Percentiles rank a stretch among this genome's conserved stretches.
phyloP scores from a whole-genome alignment of 2,113 vertebrate species.

The Phalacrocorax brasilianus region DNA sequence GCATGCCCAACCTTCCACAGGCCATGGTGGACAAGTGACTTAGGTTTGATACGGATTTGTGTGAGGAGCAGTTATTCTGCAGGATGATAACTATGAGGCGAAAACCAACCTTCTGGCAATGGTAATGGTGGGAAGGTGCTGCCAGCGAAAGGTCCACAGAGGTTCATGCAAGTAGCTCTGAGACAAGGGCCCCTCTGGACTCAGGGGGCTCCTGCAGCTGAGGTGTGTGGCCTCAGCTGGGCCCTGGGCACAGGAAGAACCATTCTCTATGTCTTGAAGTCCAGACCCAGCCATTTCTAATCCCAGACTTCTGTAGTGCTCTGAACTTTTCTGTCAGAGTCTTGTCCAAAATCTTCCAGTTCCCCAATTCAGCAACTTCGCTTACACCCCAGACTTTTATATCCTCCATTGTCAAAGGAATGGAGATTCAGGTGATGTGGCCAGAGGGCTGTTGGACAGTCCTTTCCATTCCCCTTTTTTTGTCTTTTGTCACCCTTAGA shows the following conservation, averaged over 20 bases:
- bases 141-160: background rate
- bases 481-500: background rate
- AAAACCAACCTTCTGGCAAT: background rate
- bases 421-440: background rate
- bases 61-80: background rate
- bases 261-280: background rate
- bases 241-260: background rate
- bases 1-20: background rate
- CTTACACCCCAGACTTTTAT: background rate
- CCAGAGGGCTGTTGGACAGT: background rate
- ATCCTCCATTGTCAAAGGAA: background rate
- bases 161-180: background rate
- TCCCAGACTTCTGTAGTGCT: background rate
- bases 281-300: background rate
- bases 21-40: background rate
- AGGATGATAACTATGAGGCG: background rate
- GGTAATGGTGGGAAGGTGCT: background rate
- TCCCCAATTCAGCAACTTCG: background rate
- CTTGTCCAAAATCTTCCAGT: background rate
- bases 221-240: fast-evolving
- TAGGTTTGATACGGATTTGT: background rate
- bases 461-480: background rate
- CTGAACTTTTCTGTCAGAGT: background rate
- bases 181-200: fast-evolving
- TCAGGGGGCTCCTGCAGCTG: fast-evolving